These are phyloP conservation scores for Neodiprion lecontei DNA, from an alignment of 1,140 invertebrate species.

Conservation along the genomic window DNA sequence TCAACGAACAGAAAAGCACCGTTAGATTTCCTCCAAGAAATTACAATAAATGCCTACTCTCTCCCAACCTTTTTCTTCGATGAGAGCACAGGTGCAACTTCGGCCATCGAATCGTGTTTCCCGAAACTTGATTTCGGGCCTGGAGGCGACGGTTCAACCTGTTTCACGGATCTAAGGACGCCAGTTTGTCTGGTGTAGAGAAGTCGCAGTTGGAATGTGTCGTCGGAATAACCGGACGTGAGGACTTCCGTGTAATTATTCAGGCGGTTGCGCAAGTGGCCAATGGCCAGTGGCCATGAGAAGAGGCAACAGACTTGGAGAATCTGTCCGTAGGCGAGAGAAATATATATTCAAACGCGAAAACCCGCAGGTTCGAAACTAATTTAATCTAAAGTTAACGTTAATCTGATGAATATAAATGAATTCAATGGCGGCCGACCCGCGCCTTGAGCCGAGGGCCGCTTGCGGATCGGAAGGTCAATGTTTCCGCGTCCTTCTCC, in stretches of 20 bases:
- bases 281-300: too few relatives aligned
- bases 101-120: neutral
- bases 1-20: too few relatives aligned
- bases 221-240: conserved; percentile 1
- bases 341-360: conserved; percentile 3
- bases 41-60: too few relatives aligned
- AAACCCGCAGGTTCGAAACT: conserved; percentile 3
- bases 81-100: neutral
- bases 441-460: neutral
- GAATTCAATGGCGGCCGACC: neutral
- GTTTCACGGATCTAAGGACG: neutral
- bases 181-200: conserved; percentile 3
- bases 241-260: conserved; percentile 11
- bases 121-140: neutral
- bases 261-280: neutral
- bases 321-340: neutral
- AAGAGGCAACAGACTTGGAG: neutral
- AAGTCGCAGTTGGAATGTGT: conserved; percentile 11
- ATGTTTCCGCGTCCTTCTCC: neutral
- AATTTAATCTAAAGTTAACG: conserved; percentile 14
- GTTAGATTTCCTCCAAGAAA: too few relatives aligned
- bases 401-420: conserved; percentile 12
- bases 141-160: neutral
- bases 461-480: conserved; percentile 1
- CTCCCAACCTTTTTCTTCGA: neutral